These are phyloP conservation scores for Jaculus jaculus DNA, from an alignment of 2,113 vertebrate species.

Conservation along the genomic window DNA sequence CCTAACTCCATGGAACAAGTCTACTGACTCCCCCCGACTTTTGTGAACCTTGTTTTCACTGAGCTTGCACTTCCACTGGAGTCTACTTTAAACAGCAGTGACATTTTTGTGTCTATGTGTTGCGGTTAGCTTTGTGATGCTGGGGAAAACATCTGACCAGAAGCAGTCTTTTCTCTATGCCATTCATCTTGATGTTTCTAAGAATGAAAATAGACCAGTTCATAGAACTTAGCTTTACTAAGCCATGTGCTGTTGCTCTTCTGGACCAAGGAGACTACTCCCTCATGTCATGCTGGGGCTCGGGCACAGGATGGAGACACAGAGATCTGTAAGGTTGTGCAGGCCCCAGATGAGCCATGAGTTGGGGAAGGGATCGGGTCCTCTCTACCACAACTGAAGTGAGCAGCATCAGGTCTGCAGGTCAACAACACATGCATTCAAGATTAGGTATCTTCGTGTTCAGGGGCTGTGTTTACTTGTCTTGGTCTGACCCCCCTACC, in stretches of 20 bases:
- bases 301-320: neutral
- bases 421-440: too few species aligned
- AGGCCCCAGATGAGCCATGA: neutral
- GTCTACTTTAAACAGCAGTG: neutral
- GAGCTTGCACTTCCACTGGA: neutral
- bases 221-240: neutral
- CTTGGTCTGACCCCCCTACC: accelerated
- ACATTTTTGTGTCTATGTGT: neutral
- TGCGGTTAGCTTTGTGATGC: neutral
- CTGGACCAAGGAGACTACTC: too few species aligned
- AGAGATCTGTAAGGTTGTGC: neutral
- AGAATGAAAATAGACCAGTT: neutral
- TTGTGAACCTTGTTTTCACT: neutral
- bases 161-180: neutral
- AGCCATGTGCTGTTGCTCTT: too few species aligned
- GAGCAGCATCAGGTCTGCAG: too few species aligned
- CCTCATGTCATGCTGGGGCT: accelerated
- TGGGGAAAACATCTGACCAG: too few species aligned
- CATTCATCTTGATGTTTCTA: neutral
- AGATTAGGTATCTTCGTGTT: neutral
- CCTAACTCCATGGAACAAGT: neutral
- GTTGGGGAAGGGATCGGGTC: accelerated
- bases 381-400: accelerated
- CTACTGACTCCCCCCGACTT: accelerated
- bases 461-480: accelerated